Conservation (phyloP, 2,797 vertebrate genomes). For the Hippopotamyrus pictus region DNA sequence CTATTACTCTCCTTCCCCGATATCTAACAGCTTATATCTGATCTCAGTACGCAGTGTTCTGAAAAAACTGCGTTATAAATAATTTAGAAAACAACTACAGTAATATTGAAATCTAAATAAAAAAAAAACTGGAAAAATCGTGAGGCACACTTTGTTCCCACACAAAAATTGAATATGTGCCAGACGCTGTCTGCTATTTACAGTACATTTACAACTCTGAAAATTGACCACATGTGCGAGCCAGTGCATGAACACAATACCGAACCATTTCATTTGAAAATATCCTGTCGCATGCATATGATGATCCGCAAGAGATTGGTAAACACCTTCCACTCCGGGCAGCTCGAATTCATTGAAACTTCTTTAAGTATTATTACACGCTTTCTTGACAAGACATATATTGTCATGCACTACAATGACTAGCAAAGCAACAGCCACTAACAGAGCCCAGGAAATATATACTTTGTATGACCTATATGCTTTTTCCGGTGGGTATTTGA, state of each 20-base stretch:
- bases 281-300: constrained; percentile 53
- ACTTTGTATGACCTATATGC: not conserved
- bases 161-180: constrained; percentile 49
- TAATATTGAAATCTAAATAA: constrained; percentile 46
- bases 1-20: not conserved
- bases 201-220: constrained; percentile 71
- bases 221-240: constrained; percentile 62
- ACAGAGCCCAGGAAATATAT: not conserved
- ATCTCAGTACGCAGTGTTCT: not conserved
- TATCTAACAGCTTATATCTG: not conserved
- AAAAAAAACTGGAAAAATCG: constrained; percentile 45
- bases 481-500: not conserved
- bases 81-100: constrained; percentile 21
- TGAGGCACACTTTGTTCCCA: constrained; percentile 44
- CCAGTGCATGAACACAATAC: constrained; percentile 60
- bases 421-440: not conserved
- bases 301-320: constrained; percentile 64
- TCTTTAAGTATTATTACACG: not conserved
- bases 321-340: constrained; percentile 63
- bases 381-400: not conserved
- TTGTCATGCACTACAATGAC: not conserved
- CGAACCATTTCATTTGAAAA: constrained; percentile 69
- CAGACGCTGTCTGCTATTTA: constrained; percentile 68
- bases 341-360: constrained; percentile 41
- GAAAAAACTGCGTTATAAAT: not conserved